Percentiles rank a stretch among this genome's conserved stretches.
phyloP scores from a whole-genome alignment of 2,113 vertebrate species.

The Pterocles gutturalis region DNA sequence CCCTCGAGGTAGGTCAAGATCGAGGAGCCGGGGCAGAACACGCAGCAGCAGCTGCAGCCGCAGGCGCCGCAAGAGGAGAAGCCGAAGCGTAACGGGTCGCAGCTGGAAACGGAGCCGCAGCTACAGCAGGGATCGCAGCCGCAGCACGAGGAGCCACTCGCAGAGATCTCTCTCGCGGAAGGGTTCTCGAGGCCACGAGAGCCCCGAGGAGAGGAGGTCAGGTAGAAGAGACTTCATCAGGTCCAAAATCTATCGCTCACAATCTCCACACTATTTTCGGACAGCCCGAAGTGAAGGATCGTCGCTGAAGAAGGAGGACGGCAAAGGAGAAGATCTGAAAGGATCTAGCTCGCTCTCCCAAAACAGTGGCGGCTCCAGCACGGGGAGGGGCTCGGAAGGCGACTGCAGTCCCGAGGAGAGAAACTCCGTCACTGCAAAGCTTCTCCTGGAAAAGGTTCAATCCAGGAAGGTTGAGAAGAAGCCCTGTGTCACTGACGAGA shows the following conservation, averaged over 20 bases:
- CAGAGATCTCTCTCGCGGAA: conserved; percentile 86
- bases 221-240: conserved; percentile 90
- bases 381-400: conserved; percentile 59
- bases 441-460: conserved; percentile 93
- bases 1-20: conserved; percentile 71
- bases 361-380: conserved; percentile 67
- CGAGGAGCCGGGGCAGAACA: conserved; percentile 85
- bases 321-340: conserved; percentile 78
- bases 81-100: conserved; percentile 81
- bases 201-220: conserved; percentile 78
- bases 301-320: conserved; percentile 68
- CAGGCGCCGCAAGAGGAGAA: conserved; percentile 84
- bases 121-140: conserved; percentile 87
- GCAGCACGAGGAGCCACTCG: conserved; percentile 88
- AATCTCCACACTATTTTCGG: conserved; percentile 89
- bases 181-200: conserved; percentile 82
- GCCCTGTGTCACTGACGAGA: conserved; percentile 70
- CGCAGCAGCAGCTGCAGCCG: conserved; percentile 91
- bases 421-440: conserved; percentile 90
- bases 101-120: conserved; percentile 87
- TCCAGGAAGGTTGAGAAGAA: conserved; percentile 86
- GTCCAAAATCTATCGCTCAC: conserved; percentile 94
- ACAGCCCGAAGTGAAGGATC: conserved; percentile 63
- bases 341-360: conserved; percentile 67
- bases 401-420: conserved; percentile 86